These are phyloP conservation scores for Catharus ustulatus DNA, from an alignment of 2,797 vertebrate genomes.

Conservation along the genomic window DNA sequence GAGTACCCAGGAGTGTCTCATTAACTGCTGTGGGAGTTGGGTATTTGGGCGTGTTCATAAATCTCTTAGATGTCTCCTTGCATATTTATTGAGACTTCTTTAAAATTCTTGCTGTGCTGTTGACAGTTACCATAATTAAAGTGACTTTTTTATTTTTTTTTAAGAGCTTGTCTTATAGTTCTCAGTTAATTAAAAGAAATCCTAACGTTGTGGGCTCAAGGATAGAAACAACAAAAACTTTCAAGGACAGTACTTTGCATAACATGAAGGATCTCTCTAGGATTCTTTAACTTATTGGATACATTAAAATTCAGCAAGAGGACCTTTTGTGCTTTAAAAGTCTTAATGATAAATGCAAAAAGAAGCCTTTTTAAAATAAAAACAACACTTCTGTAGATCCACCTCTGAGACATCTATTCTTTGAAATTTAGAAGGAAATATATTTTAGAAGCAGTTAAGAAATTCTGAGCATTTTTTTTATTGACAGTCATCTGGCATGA, in stretches of 20 bases:
- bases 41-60: not conserved
- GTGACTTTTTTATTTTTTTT: not conserved
- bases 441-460: not conserved
- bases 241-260: not conserved
- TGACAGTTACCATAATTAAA: conserved; percentile 10
- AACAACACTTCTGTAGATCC: not conserved
- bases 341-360: not conserved
- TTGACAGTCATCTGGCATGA: conserved; percentile 4
- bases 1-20: not conserved
- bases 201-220: not conserved
- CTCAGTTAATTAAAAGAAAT: not conserved
- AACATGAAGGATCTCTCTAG: not conserved
- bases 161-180: not conserved
- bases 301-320: not conserved
- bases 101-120: not conserved
- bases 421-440: not conserved
- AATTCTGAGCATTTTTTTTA: conserved; percentile 7
- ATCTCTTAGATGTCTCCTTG: not conserved
- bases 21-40: not conserved
- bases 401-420: not conserved
- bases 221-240: not conserved
- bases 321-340: not conserved
- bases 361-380: not conserved
- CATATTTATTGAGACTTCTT: not conserved
- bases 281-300: not conserved